These are phyloP conservation scores for Scyliorhinus canicula DNA, from an alignment of 2,797 vertebrate genomes.

Conservation along the genomic window DNA sequence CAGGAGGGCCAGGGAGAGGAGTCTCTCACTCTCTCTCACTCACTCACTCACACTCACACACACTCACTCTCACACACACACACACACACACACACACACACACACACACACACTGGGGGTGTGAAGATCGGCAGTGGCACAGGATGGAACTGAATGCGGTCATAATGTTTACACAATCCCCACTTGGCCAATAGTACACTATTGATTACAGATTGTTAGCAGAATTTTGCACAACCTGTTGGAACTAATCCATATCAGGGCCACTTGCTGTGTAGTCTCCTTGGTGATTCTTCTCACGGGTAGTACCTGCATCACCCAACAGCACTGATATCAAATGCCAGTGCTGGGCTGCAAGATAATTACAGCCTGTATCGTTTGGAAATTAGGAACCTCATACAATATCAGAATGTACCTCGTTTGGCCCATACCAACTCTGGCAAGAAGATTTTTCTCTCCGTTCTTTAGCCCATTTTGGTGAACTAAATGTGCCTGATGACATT, in stretches of 20 bases:
- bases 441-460: neutral
- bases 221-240: neutral
- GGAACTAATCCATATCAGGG: neutral
- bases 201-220: too few relatives aligned
- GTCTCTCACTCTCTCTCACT: too few relatives aligned
- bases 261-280: neutral
- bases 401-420: neutral
- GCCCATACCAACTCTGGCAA: neutral
- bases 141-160: neutral
- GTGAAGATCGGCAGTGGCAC: neutral
- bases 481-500: neutral
- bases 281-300: neutral
- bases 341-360: neutral
- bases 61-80: too few relatives aligned
- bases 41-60: too few relatives aligned
- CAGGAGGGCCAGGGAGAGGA: neutral
- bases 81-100: too few relatives aligned
- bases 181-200: neutral
- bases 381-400: neutral
- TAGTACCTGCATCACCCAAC: neutral
- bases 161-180: neutral
- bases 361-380: neutral
- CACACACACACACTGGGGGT: neutral
- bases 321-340: neutral
- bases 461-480: neutral